Evolutionary conservation across 2,888 invertebrate genomes (phyloP).

Genomic region (Quadroppia sp.): DNA sequence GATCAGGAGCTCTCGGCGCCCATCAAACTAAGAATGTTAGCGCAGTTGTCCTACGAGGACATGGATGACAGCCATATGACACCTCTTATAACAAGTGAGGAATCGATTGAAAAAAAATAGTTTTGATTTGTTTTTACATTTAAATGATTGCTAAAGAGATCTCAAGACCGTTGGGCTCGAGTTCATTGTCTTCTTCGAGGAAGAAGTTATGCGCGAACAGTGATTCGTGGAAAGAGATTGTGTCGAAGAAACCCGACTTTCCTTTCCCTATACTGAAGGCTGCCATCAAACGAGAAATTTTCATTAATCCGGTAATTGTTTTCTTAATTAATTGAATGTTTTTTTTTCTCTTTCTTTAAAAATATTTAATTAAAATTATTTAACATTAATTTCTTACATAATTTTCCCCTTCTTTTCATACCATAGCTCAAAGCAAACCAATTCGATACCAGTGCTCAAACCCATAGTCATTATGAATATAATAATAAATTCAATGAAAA

Average conservation of each 20-base stretch:
- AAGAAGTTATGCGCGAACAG: not conserved
- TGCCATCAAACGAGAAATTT: constrained; percentile 24
- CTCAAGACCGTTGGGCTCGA: not conserved
- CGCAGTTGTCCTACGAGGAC: constrained; percentile 55
- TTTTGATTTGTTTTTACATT: not conserved
- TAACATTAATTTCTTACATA: not conserved
- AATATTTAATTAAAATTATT: too few species aligned
- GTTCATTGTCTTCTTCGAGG: constrained; percentile 21
- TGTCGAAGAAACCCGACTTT: constrained; percentile 15
- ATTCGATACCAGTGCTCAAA: constrained; percentile 4
- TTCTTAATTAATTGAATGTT: not conserved
- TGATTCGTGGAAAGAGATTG: constrained; percentile 24
- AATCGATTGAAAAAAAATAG: not conserved
- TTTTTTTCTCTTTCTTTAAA: not conserved
- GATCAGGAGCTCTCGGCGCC: constrained; percentile 79
- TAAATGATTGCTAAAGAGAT: not conserved
- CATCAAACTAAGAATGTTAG: constrained; percentile 74
- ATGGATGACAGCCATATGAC: not conserved
- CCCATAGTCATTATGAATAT: not conserved
- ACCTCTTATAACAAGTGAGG: not conserved
- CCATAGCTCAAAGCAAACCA: not conserved
- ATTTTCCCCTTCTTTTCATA: not conserved
- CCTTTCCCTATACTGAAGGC: constrained; percentile 31
- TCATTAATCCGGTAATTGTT: constrained; percentile 26
- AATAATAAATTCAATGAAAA: not conserved